Conservation (phyloP, 2,888 invertebrate species). For the Athalia rosae region DNA sequence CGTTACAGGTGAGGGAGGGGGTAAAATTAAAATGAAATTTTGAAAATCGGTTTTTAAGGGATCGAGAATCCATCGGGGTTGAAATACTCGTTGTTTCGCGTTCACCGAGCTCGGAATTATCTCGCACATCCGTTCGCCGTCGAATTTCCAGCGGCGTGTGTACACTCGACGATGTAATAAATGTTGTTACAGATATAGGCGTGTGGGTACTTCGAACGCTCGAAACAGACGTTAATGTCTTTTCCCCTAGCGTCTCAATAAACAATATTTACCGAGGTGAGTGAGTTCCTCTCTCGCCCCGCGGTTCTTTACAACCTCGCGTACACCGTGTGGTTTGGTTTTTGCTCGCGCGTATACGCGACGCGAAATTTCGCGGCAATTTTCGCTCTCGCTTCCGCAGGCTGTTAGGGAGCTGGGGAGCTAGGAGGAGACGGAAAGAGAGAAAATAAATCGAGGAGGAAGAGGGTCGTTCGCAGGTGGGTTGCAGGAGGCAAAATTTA, state of each 20-base stretch:
- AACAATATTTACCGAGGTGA: conserved; percentile 59
- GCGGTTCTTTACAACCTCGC: not conserved
- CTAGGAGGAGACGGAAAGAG: not conserved
- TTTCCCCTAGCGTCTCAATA: conserved; percentile 61
- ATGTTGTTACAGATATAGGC: not conserved
- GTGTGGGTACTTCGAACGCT: conserved; percentile 5
- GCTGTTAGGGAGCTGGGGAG: not conserved
- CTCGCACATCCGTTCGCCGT: no score
- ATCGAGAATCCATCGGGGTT: not conserved
- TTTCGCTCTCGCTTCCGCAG: not conserved
- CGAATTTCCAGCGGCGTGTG: no score
- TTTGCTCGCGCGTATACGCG: not conserved
- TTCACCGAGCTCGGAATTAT: no score
- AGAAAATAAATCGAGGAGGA: not conserved
- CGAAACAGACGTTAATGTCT: conserved; percentile 59
- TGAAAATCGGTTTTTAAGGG: not conserved
- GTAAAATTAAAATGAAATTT: not conserved
- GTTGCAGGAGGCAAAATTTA: not conserved
- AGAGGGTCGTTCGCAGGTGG: not conserved
- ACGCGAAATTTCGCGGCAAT: no score
- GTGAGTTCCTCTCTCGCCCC: conserved; percentile 11
- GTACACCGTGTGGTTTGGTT: not conserved
- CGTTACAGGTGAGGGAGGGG: conserved; percentile 31
- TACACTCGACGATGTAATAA: not conserved
- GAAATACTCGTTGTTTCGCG: no score